phyloP scores from a whole-genome alignment of 2,113 vertebrate genomes.

The Zootoca vivipara region DNA sequence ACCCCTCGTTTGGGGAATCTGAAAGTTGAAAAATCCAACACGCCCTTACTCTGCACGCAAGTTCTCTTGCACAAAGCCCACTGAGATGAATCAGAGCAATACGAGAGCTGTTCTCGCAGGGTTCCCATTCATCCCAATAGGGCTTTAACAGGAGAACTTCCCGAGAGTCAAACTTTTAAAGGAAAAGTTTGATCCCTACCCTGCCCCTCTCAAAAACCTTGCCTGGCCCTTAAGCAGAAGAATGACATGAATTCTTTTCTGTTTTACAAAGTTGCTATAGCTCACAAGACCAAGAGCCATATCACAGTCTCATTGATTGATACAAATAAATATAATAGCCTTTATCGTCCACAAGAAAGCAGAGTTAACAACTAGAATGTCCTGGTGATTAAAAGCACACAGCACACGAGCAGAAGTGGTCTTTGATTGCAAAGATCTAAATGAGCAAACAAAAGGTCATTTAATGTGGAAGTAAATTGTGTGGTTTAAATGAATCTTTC shows the following conservation, averaged over 20 bases:
- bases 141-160: background rate
- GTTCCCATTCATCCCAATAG: background rate
- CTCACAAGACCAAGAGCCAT: background rate
- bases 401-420: background rate
- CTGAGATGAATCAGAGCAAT: background rate
- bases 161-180: background rate
- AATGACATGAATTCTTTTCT: background rate
- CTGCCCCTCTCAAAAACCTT: background rate
- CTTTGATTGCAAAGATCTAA: background rate
- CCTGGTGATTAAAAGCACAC: background rate
- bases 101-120: background rate
- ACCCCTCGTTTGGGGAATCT: too few relatives aligned
- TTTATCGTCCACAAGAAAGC: background rate
- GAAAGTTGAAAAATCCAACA: too few relatives aligned
- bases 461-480: background rate
- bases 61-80: background rate
- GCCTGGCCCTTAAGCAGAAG: background rate
- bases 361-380: background rate
- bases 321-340: too few relatives aligned
- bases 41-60: too few relatives aligned
- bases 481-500: background rate
- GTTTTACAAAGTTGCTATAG: background rate
- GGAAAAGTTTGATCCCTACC: background rate
- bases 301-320: accelerated
- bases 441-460: background rate